Evolutionary conservation across 1,140 invertebrate genomes (phyloP), one percentile per base, ranked within the genome.

Genomic region (Leptestheria dahalacensis): DNA sequence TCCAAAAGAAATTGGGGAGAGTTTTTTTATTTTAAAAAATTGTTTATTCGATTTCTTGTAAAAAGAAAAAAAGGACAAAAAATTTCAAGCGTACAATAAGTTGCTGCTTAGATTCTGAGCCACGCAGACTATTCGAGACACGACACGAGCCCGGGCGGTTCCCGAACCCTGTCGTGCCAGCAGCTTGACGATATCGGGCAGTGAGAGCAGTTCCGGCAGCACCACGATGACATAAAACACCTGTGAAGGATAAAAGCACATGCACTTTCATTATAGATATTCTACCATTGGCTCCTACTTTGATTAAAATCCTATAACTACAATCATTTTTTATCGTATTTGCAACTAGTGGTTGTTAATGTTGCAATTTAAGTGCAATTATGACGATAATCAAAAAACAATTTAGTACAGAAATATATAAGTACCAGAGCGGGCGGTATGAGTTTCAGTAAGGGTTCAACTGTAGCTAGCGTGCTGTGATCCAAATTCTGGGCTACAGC

Each of bases 341-440:
- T n/a, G n/a, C n/a, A n/a, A n/a, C n/a, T n/a, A n/a, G n/a, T n/a
- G n/a, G n/a, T n/a, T n/a, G n/a, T n/a, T n/a, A n/a, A n/a, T n/a
- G n/a, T n/a, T n/a, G n/a, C n/a, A n/a, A n/a, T n/a, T n/a, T n/a
- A n/a, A n/a, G n/a, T n/a, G n/a, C n/a, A n/a, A n/a, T n/a, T n/a
- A n/a, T n/a, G n/a, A n/a, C n/a, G n/a, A n/a, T n/a, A n/a, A n/a
- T n/a, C n/a, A n/a, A n/a, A n/a, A n/a, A n/a, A n/a, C n/a, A n/a
- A n/a, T n/a, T n/a, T n/a, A n/a, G n/a, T n/a, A n/a, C n/a, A n/a
- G n/a, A n/a, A n/a, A n/a, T n/a, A n/a, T n/a, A n/a, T 6, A 55
- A 29, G 21, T 55, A 55, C 53, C 53, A 55, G 26, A 28, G 53
- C 53, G 26, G 53, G 53, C 26, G 53, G 53, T 18, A 29, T 55